These are phyloP conservation scores for Chaetophractus vellerosus DNA, from an alignment of 2,797 vertebrate species.

Conservation along the genomic window DNA sequence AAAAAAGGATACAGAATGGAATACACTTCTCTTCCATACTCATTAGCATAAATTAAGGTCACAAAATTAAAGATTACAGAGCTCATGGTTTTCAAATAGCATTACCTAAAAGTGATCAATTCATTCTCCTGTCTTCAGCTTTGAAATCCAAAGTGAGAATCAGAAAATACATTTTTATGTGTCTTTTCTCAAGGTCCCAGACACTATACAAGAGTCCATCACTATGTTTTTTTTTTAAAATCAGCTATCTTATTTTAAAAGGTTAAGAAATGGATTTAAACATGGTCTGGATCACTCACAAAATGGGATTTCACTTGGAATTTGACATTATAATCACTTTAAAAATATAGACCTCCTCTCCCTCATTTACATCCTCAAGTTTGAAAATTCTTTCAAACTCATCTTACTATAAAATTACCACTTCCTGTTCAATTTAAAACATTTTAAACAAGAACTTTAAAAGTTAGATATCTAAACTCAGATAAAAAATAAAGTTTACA, in stretches of 20 bases:
- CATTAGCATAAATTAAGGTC: slow-evolving; percentile 70
- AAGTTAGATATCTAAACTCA: slow-evolving; percentile 82
- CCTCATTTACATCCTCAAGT: slow-evolving; percentile 51
- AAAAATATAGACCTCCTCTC: too few relatives aligned
- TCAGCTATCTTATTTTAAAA: slow-evolving; percentile 47
- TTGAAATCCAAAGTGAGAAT: slow-evolving; percentile 59
- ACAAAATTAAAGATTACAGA: slow-evolving; percentile 70
- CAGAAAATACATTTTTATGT: slow-evolving; percentile 43
- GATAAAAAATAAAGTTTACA: slow-evolving; percentile 70
- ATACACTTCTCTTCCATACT: slow-evolving; percentile 51
- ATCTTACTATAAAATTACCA: slow-evolving; percentile 60
- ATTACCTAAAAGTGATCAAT: slow-evolving; percentile 55
- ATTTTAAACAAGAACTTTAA: slow-evolving; percentile 81
- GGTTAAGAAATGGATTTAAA: slow-evolving; percentile 65
- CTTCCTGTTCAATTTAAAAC: slow-evolving; percentile 80
- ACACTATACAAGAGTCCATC: slow-evolving; percentile 14
- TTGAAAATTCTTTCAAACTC: slow-evolving; percentile 82
- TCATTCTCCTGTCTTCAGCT: slow-evolving; percentile 59
- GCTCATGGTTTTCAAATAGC: slow-evolving; percentile 64
- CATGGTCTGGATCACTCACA: slow-evolving; percentile 51
- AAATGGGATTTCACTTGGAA: slow-evolving; percentile 73
- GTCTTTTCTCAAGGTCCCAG: slow-evolving; percentile 54
- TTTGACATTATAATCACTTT: slow-evolving; percentile 63
- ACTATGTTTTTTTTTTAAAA: background rate
- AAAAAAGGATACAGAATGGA: slow-evolving; percentile 59